Percentiles rank a stretch among this genome's conserved stretches.
These are phyloP conservation scores for Hystrix brachyura DNA, from an alignment of 2,113 vertebrate genomes.

Conservation along the genomic window DNA sequence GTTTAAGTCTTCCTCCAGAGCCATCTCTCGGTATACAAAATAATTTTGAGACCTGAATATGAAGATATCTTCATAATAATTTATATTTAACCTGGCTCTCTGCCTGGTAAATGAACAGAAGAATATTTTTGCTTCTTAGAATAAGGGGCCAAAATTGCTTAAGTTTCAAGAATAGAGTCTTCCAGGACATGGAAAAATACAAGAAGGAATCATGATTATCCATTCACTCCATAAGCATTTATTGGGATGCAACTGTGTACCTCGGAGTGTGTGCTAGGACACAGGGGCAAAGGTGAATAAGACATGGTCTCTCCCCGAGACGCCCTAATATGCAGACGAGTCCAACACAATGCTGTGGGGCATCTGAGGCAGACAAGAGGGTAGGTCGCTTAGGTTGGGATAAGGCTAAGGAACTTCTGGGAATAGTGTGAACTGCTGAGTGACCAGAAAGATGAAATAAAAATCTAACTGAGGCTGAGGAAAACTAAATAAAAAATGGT, in stretches of 20 bases:
- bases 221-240: not conserved
- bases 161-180: not conserved
- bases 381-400: not conserved
- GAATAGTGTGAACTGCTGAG: not conserved
- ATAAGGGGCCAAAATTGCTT: not conserved
- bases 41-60: not conserved
- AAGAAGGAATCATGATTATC: not conserved
- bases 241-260: not conserved
- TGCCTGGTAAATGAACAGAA: not conserved
- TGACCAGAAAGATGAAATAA: constrained; percentile 31
- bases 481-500: not conserved
- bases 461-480: not conserved
- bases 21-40: not conserved
- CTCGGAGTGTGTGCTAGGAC: not conserved
- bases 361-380: not conserved
- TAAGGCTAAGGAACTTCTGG: not conserved
- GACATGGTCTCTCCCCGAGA: not conserved
- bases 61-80: not conserved
- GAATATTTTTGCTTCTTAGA: constrained; percentile 40
- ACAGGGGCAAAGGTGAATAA: not conserved
- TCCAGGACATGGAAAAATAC: not conserved
- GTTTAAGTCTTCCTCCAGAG: constrained; percentile 36
- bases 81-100: not conserved
- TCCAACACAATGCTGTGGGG: not conserved
- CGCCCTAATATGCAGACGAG: not conserved